Evolutionary conservation across 2,888 invertebrate genomes (phyloP).

Genomic region (Agrotis ipsilon): DNA sequence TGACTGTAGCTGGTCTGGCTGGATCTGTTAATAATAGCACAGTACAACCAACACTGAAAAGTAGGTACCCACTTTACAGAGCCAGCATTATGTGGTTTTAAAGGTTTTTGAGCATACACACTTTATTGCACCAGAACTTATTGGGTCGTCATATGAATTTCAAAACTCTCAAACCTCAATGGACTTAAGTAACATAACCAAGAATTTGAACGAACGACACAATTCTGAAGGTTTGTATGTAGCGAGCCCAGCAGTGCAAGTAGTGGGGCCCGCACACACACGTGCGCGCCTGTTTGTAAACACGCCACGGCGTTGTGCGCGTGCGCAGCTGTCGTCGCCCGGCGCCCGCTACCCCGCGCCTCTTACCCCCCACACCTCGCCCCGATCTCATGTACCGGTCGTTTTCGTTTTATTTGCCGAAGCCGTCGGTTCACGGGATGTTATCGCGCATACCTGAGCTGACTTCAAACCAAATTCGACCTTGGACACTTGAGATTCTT

Average conservation of each 20-base stretch:
- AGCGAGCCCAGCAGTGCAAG: background rate
- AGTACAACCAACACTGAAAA: background rate
- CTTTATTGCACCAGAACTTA: background rate
- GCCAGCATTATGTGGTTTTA: background rate
- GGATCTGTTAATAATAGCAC: too few relatives aligned
- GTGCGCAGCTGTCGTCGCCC: constrained; percentile 79
- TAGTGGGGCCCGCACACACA: constrained; percentile 40
- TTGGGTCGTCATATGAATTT: background rate
- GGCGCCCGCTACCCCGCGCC: constrained; percentile 29
- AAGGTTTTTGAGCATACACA: background rate
- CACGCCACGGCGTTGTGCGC: constrained; percentile 69
- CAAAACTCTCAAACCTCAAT: background rate
- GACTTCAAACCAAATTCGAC: constrained; percentile 26
- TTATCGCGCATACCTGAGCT: constrained; percentile 52
- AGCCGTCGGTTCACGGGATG: constrained; percentile 32
- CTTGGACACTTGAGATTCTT: constrained; percentile 9
- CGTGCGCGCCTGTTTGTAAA: constrained; percentile 68
- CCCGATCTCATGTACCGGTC: background rate
- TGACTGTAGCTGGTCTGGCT: too few relatives aligned
- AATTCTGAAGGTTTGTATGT: constrained; percentile 5
- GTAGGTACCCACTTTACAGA: too few relatives aligned
- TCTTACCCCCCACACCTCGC: constrained; percentile 12
- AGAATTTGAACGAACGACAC: background rate
- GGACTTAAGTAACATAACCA: background rate
- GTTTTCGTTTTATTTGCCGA: constrained; percentile 30